Evolutionary conservation across 2,113 vertebrate genomes (phyloP).

Genomic region (Pelecanoides urinatrix): DNA sequence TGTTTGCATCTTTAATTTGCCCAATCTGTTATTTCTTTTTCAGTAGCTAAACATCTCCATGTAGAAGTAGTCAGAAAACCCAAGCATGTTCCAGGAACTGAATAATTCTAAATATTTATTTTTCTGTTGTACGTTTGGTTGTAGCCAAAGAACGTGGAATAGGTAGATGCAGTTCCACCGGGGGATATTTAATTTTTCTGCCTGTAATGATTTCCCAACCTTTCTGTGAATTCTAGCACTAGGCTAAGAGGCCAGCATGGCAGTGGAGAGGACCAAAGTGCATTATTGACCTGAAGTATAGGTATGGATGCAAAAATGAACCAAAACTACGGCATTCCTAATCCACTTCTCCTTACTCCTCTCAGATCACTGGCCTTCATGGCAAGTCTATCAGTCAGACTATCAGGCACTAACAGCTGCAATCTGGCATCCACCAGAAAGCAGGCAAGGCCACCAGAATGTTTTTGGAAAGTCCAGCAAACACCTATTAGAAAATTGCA

Average conservation of each 20-base stretch:
- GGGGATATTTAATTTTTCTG: background rate
- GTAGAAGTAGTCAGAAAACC: constrained; percentile 4
- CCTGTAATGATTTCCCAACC: background rate
- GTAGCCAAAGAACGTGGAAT: background rate
- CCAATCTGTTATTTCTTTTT: constrained; percentile 49
- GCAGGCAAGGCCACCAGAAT: background rate
- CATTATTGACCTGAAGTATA: background rate
- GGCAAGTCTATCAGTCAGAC: background rate
- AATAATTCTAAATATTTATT: background rate
- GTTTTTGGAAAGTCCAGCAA: background rate
- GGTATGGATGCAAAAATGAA: background rate
- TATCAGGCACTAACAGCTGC: background rate
- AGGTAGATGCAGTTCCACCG: background rate
- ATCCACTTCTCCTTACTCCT: background rate
- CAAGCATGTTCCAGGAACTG: background rate
- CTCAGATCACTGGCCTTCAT: background rate
- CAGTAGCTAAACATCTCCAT: background rate
- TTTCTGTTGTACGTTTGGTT: background rate
- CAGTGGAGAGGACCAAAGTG: background rate
- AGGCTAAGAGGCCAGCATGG: background rate
- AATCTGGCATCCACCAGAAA: background rate
- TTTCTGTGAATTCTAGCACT: background rate
- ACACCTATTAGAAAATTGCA: background rate
- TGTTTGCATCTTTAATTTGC: constrained; percentile 55
- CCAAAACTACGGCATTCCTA: background rate